Conservation (phyloP, 1,140 invertebrate species). For the Lepidurus packardi region DNA sequence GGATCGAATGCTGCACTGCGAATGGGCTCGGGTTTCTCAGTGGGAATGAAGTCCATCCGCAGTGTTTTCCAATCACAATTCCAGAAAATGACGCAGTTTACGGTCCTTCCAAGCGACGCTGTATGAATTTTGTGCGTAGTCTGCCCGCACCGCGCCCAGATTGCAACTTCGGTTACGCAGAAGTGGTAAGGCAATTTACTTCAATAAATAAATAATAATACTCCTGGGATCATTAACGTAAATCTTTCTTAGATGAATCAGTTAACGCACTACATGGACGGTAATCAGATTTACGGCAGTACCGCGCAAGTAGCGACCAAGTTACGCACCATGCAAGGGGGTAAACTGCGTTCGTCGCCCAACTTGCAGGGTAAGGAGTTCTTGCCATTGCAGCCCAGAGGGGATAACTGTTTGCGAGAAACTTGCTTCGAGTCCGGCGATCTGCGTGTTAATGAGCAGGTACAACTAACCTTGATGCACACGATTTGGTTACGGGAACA, state of each 20-base stretch:
- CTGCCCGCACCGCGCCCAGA: conserved; percentile 36
- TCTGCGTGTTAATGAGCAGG: conserved; percentile 50
- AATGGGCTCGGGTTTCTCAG: neutral
- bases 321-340: conserved; percentile 46
- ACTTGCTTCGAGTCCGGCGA: conserved; percentile 46
- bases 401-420: neutral
- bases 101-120: conserved; percentile 38
- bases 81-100: conserved; percentile 41
- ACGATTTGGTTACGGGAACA: conserved; percentile 51
- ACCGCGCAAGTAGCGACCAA: conserved; percentile 47
- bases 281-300: conserved; percentile 57
- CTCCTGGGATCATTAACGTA: conserved; percentile 1
- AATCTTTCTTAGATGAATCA: conserved; percentile 46
- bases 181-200: conserved; percentile 33
- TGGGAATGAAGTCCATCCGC: conserved; percentile 35
- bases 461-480: conserved; percentile 46
- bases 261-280: conserved; percentile 53
- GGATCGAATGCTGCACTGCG: conserved; percentile 38
- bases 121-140: conserved; percentile 44
- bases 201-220: neutral
- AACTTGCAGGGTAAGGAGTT: neutral
- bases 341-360: conserved; percentile 35
- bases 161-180: conserved; percentile 39
- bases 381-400: neutral
- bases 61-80: conserved; percentile 43